Conservation (phyloP, 2,888 invertebrate species). For the Dendrolimus houi region DNA sequence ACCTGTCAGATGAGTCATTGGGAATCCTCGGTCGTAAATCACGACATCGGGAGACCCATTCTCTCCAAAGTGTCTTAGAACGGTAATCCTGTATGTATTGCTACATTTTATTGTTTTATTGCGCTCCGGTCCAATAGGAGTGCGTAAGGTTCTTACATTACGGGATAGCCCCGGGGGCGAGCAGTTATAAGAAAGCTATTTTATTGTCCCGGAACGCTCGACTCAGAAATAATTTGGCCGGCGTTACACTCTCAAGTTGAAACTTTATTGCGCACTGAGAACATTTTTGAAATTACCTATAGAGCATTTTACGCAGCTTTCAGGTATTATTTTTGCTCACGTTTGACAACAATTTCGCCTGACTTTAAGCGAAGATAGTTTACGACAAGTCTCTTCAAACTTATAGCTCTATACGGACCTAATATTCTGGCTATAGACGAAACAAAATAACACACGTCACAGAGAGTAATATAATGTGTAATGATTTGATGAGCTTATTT, state of each 20-base stretch:
- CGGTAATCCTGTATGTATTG: conserved; percentile 41
- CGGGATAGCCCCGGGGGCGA: conserved; percentile 33
- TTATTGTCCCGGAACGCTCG: conserved; percentile 44
- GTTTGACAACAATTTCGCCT: conserved; percentile 1
- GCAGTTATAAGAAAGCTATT: conserved; percentile 54
- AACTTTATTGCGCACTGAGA: conserved; percentile 42
- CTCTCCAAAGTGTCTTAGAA: conserved; percentile 9
- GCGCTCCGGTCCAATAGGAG: conserved; percentile 22
- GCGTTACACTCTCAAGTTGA: conserved; percentile 41
- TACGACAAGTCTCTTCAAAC: too few species aligned
- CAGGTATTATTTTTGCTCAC: too few species aligned
- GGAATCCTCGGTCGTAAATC: too few species aligned
- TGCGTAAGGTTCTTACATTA: conserved; percentile 44
- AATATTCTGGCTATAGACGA: too few species aligned
- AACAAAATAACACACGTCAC: too few species aligned
- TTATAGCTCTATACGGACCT: too few species aligned
- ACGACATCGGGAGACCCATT: conserved; percentile 17
- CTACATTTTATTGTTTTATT: conserved; percentile 56
- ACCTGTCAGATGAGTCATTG: too few species aligned
- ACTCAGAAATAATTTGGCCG: conserved; percentile 46
- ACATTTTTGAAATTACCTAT: conserved; percentile 20
- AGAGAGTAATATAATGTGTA: too few species aligned
- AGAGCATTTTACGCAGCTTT: not conserved
- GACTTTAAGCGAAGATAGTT: too few species aligned
- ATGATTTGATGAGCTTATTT: too few species aligned